phyloP scores from a whole-genome alignment of 2,113 vertebrate species.

The Artemisiospiza belli region DNA sequence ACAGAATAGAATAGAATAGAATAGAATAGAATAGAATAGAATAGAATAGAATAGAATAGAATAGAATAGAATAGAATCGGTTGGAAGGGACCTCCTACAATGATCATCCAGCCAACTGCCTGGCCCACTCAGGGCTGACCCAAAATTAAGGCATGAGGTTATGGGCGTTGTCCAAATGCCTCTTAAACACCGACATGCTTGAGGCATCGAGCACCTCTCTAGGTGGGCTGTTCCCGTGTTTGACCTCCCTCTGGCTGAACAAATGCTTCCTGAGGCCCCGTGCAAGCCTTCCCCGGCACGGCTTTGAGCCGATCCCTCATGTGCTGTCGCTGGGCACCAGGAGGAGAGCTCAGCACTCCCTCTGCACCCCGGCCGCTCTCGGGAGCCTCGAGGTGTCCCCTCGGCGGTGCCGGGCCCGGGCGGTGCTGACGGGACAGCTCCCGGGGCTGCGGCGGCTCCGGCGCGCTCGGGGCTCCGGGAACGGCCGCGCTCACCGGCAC shows the following conservation, averaged over 20 bases:
- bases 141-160: not conserved
- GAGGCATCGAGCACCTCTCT: not conserved
- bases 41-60: not conserved
- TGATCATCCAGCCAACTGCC: not conserved
- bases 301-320: not conserved
- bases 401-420: rapidly evolving
- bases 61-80: not conserved
- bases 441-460: not conserved
- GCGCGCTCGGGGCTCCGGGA: not conserved
- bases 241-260: not conserved
- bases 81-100: not conserved
- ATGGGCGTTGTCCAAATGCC: not conserved
- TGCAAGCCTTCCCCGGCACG: not conserved
- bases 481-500: rapidly evolving
- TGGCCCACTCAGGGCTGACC: not conserved
- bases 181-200: not conserved
- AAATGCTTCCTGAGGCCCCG: not conserved
- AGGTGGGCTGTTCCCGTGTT: not conserved
- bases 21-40: not conserved
- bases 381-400: rapidly evolving
- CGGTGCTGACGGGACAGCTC: constrained; percentile 58
- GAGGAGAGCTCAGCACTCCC: not conserved
- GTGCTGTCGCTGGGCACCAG: not conserved
- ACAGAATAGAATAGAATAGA: not conserved
- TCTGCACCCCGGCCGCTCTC: not conserved